Percentiles rank a stretch among this genome's conserved stretches.
Evolutionary conservation across 2,113 vertebrate species (phyloP).

Genomic region (Anhinga rufa): DNA sequence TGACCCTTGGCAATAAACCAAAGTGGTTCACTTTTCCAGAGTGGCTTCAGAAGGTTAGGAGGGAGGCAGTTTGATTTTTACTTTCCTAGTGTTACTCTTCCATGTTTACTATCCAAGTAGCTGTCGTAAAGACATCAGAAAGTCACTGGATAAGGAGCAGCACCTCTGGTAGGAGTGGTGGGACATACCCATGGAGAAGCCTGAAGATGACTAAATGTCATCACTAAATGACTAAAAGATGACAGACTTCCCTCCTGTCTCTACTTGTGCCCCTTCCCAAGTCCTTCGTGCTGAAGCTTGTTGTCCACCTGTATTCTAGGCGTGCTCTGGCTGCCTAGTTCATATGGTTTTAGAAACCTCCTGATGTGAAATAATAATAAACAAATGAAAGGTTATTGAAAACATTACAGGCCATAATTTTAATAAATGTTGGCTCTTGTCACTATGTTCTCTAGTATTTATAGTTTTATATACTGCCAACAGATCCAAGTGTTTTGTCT

Average conservation of each 20-base stretch:
- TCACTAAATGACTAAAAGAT: too few relatives aligned
- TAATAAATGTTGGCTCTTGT: conserved; percentile 55
- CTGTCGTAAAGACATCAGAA: not conserved
- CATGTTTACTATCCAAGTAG: not conserved
- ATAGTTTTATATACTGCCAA: conserved; percentile 54
- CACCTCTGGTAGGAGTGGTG: not conserved
- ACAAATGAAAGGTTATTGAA: conserved; percentile 36
- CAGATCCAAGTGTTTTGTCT: conserved; percentile 54
- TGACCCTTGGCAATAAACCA: not conserved
- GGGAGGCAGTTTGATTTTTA: not conserved
- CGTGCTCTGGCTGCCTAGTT: not conserved
- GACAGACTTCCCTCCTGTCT: not conserved
- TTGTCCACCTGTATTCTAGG: not conserved
- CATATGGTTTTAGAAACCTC: not conserved
- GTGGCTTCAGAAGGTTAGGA: not conserved
- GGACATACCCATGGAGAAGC: not conserved
- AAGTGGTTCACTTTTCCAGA: not conserved
- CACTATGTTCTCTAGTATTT: conserved; percentile 46
- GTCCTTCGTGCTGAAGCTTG: not conserved
- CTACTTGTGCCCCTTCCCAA: not conserved
- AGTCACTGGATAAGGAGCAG: not conserved
- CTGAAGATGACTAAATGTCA: not conserved
- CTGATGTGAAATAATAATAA: not conserved
- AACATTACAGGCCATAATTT: conserved; percentile 52
- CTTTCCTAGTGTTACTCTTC: not conserved